Conservation (phyloP, 2,888 invertebrate species). For the Beris morrisii region DNA sequence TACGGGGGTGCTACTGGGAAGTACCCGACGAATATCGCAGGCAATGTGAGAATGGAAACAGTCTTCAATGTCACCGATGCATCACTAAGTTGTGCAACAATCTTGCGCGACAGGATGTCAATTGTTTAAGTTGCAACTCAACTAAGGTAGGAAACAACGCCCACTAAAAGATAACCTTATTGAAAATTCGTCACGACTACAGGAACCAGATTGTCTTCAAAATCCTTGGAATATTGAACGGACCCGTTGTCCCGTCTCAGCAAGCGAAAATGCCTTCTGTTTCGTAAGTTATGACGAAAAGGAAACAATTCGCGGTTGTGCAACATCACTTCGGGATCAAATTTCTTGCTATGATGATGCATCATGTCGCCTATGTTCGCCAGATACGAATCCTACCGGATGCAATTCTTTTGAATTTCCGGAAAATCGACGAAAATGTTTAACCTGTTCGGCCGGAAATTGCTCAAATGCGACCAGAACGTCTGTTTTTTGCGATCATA, state of each 20-base stretch:
- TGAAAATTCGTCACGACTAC: neutral
- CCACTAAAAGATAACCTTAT: neutral
- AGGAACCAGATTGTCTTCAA: constrained; percentile 45
- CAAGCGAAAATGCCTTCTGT: constrained; percentile 50
- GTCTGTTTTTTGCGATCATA: too few species aligned
- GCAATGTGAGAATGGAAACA: constrained; percentile 41
- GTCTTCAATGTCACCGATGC: constrained; percentile 48
- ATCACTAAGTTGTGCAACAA: constrained; percentile 49
- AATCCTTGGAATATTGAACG: constrained; percentile 39
- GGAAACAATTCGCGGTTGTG: constrained; percentile 46
- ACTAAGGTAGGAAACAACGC: constrained; percentile 42
- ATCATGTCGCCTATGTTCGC: constrained; percentile 47
- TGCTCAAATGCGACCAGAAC: neutral
- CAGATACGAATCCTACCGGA: constrained; percentile 41
- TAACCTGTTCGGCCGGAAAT: constrained; percentile 1
- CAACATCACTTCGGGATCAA: constrained; percentile 46
- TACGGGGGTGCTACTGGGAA: constrained; percentile 50
- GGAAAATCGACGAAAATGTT: constrained; percentile 12
- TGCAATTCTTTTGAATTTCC: constrained; percentile 44
- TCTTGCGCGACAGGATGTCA: constrained; percentile 46
- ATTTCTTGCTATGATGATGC: constrained; percentile 42
- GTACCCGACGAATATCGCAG: constrained; percentile 45
- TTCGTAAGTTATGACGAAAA: constrained; percentile 41
- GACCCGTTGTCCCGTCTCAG: constrained; percentile 46
- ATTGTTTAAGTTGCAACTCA: constrained; percentile 50